Evolutionary conservation across 2,113 vertebrate species (phyloP), one percentile per base, ranked within the genome.

Genomic region (Neolamprologus kungweensis): DNA sequence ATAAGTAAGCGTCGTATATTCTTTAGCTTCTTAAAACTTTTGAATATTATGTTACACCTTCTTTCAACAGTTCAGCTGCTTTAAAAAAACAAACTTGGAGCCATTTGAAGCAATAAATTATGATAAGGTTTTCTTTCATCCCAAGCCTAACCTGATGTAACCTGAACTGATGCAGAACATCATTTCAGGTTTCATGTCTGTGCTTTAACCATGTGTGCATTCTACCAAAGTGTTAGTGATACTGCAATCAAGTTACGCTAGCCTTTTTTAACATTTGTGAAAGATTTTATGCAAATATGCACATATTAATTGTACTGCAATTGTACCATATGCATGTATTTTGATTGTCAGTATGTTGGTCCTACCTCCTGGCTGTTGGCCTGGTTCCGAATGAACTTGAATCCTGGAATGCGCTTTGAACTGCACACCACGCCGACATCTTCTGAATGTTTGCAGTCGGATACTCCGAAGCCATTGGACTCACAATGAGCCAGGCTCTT

Each of bases 391-490:
- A 97, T 97, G 80, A 97, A 98, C 88, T 95, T 97, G 96, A 97
- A 99, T 63, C 98, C 98, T 1, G 97, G 96, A 93, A 99, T 98
- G 81, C 98, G 97, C 31, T 96, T 98, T 13, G 97, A 97, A 16
- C 94, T 97, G 95, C 98, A 99, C 31, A 98, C 93, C 73, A 99
- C 97, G 1, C 98, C 97, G 13, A 98, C 98, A 2, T 99, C 98
- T 63, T 99, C 98, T 0, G 96, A 97, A 91, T 99, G 98, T 31
- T 98, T 98, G 96, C 98, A 99, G 96, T 99, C 98, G 0, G 96
- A 97, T 7, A 98, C 96, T 0, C 98, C 98, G 78, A 99, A 97
- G 21, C 98, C 98, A 0, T 99, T 99, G 23, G 97, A 98, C 4
- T 93, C 82, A 28, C 98, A 99, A 1, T 96, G 94, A 0, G 97